Conservation (phyloP, 2,113 vertebrate species). For the Passer domesticus region DNA sequence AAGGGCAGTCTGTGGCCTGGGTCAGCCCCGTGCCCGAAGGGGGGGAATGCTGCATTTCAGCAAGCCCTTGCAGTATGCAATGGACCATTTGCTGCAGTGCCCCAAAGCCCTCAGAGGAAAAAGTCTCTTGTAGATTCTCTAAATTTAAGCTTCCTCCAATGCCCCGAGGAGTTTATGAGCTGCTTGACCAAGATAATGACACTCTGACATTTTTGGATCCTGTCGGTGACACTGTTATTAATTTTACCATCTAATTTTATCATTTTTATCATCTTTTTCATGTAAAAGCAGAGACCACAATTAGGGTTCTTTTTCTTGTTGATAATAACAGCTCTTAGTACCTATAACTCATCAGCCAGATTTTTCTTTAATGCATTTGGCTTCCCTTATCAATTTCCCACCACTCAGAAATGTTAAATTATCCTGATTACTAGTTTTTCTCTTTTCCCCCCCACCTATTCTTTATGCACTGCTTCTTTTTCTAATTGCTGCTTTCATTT, state of each 20-base stretch:
- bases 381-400: conserved; percentile 32
- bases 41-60: neutral
- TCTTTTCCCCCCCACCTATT: neutral
- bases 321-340: conserved; percentile 12
- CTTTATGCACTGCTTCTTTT: neutral
- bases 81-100: neutral
- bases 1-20: neutral
- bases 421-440: conserved; percentile 31
- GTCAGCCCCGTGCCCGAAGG: fast-evolving
- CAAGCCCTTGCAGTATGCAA: neutral
- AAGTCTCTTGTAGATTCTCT: neutral
- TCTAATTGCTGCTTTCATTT: conserved; percentile 35
- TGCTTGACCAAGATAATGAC: conserved; percentile 43
- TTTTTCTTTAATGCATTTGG: conserved; percentile 4
- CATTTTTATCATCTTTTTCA: conserved; percentile 12
- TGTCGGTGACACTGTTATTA: neutral
- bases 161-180: neutral
- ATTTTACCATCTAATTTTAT: conserved; percentile 21
- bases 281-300: neutral
- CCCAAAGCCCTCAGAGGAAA: neutral
- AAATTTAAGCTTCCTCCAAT: neutral
- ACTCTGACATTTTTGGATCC: conserved; percentile 5
- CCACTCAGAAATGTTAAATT: conserved; percentile 41
- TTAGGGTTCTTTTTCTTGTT: conserved; percentile 18
- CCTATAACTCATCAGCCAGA: conserved; percentile 30